Percentiles rank a stretch among this genome's conserved stretches.
Conservation (phyloP, 2,888 invertebrate species). For the Aspidiotus rigidus region DNA sequence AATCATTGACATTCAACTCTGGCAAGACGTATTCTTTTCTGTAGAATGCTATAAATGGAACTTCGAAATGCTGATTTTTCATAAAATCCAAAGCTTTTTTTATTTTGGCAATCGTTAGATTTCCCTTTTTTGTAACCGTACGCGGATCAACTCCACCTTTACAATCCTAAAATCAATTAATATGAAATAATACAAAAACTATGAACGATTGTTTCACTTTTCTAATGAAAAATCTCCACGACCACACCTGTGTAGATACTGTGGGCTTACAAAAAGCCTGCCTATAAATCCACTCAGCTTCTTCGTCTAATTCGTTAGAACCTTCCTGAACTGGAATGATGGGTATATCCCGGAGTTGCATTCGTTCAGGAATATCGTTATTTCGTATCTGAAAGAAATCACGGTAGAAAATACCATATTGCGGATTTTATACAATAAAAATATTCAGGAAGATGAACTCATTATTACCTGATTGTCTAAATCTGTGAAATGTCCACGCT, state of each 20-base stretch:
- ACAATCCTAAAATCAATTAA: slow-evolving; percentile 42
- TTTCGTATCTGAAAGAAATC: slow-evolving; percentile 54
- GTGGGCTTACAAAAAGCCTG: slow-evolving; percentile 80
- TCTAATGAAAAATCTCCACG: slow-evolving; percentile 3
- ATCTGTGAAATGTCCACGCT: slow-evolving; percentile 91
- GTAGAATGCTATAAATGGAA: slow-evolving; percentile 97
- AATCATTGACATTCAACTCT: slow-evolving; percentile 84
- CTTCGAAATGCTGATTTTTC: slow-evolving; percentile 88
- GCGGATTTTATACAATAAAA: not conserved
- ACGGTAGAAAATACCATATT: not conserved
- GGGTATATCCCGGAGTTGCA: slow-evolving; percentile 81
- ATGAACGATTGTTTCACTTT: not conserved
- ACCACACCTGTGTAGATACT: slow-evolving; percentile 62
- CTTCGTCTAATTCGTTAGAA: slow-evolving; percentile 80
- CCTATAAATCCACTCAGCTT: slow-evolving; percentile 95
- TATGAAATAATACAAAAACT: slow-evolving; percentile 39
- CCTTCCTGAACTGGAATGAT: slow-evolving; percentile 73
- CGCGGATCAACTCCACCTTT: slow-evolving; percentile 44
- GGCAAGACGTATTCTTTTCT: slow-evolving; percentile 95
- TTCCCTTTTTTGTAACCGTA: slow-evolving; percentile 55
- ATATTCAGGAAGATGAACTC: not conserved
- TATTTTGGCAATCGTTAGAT: slow-evolving; percentile 74
- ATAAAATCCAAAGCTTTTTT: slow-evolving; percentile 91
- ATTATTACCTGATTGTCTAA: slow-evolving; percentile 64
- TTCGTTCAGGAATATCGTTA: slow-evolving; percentile 82